Evolutionary conservation across 1,140 invertebrate genomes (phyloP).

Genomic region (Choristoneura fumiferana): DNA sequence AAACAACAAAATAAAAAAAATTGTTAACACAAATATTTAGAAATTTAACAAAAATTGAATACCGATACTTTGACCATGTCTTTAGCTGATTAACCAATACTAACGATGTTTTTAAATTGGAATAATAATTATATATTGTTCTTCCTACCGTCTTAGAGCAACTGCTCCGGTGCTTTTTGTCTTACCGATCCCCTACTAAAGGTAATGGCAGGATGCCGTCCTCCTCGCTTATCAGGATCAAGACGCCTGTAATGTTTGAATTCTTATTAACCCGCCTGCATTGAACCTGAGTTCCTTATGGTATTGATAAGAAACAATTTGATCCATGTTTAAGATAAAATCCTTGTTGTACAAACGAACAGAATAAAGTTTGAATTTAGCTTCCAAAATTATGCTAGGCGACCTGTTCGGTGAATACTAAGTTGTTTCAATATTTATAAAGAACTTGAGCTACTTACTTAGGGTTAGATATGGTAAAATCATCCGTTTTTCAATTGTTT

Average conservation of each 20-base stretch:
- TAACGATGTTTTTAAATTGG: no score
- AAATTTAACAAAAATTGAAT: no score
- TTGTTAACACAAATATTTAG: no score
- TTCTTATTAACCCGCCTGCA: slow-evolving; percentile 47
- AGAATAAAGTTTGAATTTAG: slow-evolving; percentile 11
- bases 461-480: no score
- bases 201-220: slow-evolving; percentile 46
- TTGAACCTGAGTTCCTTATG: slow-evolving; percentile 36
- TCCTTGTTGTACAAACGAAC: slow-evolving; percentile 20
- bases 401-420: neutral
- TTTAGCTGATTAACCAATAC: no score
- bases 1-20: no score
- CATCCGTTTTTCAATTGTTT: no score
- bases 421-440: no score
- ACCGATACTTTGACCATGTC: no score
- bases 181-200: slow-evolving; percentile 33
- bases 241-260: slow-evolving; percentile 53
- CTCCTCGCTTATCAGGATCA: slow-evolving; percentile 47
- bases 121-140: no score
- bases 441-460: no score
- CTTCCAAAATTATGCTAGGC: neutral
- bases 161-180: slow-evolving; percentile 31
- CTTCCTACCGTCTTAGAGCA: no score
- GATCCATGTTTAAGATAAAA: slow-evolving; percentile 36
- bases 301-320: slow-evolving; percentile 54